Evolutionary conservation across 1,140 invertebrate species (phyloP).

Genomic region (Anastrepha obliqua): DNA sequence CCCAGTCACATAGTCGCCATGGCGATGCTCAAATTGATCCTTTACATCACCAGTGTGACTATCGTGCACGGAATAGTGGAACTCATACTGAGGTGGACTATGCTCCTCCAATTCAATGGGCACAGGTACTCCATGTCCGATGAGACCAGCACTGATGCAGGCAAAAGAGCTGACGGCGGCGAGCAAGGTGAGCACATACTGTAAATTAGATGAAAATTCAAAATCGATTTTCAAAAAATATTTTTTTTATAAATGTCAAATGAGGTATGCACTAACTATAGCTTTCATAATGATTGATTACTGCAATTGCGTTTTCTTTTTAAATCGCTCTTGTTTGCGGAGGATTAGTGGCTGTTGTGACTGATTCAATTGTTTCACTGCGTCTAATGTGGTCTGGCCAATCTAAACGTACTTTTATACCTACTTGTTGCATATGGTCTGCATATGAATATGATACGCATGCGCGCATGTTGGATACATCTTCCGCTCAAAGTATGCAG

Average conservation of each 20-base stretch:
- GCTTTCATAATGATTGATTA: not conserved
- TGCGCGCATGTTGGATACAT: constrained; percentile 20
- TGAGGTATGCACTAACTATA: not conserved
- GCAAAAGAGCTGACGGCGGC: constrained; percentile 57
- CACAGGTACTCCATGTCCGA: constrained; percentile 51
- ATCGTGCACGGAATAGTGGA: constrained; percentile 80
- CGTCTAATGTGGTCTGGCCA: constrained; percentile 7
- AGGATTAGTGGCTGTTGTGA: not conserved
- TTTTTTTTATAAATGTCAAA: not conserved
- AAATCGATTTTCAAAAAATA: not conserved
- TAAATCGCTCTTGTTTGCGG: not conserved
- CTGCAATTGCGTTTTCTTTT: not conserved
- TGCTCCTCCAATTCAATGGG: constrained; percentile 49
- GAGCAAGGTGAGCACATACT: constrained; percentile 40
- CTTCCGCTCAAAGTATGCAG: constrained; percentile 14
- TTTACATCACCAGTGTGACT: constrained; percentile 81
- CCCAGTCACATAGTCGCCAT: constrained; percentile 76
- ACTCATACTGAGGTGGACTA: constrained; percentile 79
- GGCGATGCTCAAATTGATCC: constrained; percentile 79
- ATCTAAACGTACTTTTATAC: not conserved
- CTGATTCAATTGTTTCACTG: not conserved
- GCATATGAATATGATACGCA: constrained; percentile 43
- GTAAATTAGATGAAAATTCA: not conserved
- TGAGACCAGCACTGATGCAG: constrained; percentile 60
- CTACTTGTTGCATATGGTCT: not conserved